Evolutionary conservation across 2,113 vertebrate species (phyloP), one percentile per base, ranked within the genome.

Genomic region (Indri indri): DNA sequence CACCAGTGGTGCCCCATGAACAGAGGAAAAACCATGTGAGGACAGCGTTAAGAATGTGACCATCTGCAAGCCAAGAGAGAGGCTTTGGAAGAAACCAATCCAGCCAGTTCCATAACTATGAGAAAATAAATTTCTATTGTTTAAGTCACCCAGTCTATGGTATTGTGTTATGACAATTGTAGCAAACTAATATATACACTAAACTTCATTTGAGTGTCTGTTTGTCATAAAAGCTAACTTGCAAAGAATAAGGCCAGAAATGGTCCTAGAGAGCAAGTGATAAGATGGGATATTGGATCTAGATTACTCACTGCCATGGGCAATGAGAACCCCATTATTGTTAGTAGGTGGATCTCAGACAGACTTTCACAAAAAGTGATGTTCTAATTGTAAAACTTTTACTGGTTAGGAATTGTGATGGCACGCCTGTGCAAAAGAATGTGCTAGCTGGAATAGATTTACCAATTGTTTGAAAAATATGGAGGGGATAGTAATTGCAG

Each of bases 1-100:
- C 25, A 79, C 0, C 10, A n/a, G 54, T 0, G 5, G 30, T 22
- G 6, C 14, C 32, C 20, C 3, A 30, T 23, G 13, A 8, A 27
- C 11, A 30, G 87, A 9, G 6, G 22, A 9, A 37, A 1, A 3
- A 18, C 61, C 6, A 16, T 5, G 3, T 27, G 57, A 79, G 40
- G 30, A 61, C 61, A 2, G 5, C 32, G 47, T 30, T 30, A 40
- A 70, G 27, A 54, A 32, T 18, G 14, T 5, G 27, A 59, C 27
- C 20, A 3, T 18, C 13, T 34, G 8, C 30, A 65, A 73, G 27
- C 5, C 40, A 83, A 81, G 63, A 71, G 42, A 63, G 68, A 74
- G 20, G 8, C 14, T 22, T 61, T 61, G 13, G 18, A 42, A 52
- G 17, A 73, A 87, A 63, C 30, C 23, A 71, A 52, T 18, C 10